These are phyloP conservation scores for Pseudotriccus pelzelni DNA, from an alignment of 2,797 vertebrate genomes.

Conservation along the genomic window DNA sequence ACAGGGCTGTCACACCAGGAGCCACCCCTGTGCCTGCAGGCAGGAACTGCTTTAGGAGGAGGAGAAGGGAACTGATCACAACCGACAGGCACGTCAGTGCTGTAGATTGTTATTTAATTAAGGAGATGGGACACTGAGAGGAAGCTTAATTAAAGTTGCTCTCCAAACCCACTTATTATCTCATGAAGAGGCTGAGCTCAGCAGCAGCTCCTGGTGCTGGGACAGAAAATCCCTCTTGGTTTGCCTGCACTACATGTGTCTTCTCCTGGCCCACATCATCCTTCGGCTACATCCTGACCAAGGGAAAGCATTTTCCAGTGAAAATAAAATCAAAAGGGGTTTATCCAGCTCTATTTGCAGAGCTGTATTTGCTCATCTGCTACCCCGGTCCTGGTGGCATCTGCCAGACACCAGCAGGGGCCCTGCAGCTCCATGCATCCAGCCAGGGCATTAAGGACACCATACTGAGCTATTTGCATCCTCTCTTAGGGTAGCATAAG, in stretches of 20 bases:
- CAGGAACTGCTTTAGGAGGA: background rate
- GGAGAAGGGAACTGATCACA: background rate
- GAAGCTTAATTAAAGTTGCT: constrained; percentile 43
- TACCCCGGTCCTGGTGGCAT: rapidly evolving
- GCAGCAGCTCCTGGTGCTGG: background rate
- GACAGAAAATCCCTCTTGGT: background rate
- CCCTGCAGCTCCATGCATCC: background rate
- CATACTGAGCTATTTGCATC: background rate
- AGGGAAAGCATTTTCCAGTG: background rate
- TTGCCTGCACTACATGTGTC: background rate
- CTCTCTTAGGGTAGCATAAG: background rate
- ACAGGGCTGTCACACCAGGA: background rate
- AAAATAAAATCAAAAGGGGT: background rate
- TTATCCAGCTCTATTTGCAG: background rate
- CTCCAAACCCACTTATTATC: background rate
- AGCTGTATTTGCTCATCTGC: background rate
- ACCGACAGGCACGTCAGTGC: rapidly evolving
- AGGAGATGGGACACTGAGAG: background rate
- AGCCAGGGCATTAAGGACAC: background rate
- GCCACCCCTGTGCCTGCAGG: background rate
- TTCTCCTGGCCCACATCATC: background rate
- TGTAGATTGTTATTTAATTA: constrained; percentile 36
- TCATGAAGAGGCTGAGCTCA: background rate
- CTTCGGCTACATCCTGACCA: background rate
- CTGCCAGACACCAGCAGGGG: background rate